Base-by-base conservation (phyloP, 2,113 vertebrate genomes). In the Hiodon tergisus region DNA sequence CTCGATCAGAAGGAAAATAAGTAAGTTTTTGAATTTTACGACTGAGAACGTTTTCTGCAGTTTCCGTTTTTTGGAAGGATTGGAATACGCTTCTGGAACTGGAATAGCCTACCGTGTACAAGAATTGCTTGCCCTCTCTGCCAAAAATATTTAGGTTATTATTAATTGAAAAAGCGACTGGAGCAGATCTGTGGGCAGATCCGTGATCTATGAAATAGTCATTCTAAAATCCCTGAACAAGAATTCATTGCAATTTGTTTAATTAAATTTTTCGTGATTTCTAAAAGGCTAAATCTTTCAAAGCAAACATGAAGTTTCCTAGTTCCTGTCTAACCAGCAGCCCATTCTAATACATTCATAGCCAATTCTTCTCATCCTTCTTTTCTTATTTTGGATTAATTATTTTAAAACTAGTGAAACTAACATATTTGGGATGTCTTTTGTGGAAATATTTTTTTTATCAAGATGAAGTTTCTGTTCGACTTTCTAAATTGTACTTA, bases 401-500 rank as follows among this genome's bases (percentile, higher is more conserved):
- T 8, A 6, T 50, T 47, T 75, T 47, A 51, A 66, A n/a, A 67
- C 47, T 46, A 67, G 52, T n/a, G 3, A 69, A 16, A 16, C 58
- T 11, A 57, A 58, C 55, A n/a, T 62, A 16, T 16, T 6, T 17
- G 17, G 53, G 65, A 67, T n/a, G 13, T 11, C 71, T 75, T 77
- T 54, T 62, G 76, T 78, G 79, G 80, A 60, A 73, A 75, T 5
- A 74, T 76, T 74, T 75, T 70, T 73, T 63, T 65, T 58, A 78
- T 73, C 74, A 86, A 68, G 75, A 92, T 89, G 90, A 86, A 82
- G 83, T 80, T 78, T 77, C 80, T 81, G 17, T 71, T 8, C 81
- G 84, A 88, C 88, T 89, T 88, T 86, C 80, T 83, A 72, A 88
- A 88, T 83, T 87, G 75, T 78, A 88, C 87, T 75, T 89, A 84